Conservation (phyloP, 2,113 vertebrate species). For the Manacus vitellinus region DNA sequence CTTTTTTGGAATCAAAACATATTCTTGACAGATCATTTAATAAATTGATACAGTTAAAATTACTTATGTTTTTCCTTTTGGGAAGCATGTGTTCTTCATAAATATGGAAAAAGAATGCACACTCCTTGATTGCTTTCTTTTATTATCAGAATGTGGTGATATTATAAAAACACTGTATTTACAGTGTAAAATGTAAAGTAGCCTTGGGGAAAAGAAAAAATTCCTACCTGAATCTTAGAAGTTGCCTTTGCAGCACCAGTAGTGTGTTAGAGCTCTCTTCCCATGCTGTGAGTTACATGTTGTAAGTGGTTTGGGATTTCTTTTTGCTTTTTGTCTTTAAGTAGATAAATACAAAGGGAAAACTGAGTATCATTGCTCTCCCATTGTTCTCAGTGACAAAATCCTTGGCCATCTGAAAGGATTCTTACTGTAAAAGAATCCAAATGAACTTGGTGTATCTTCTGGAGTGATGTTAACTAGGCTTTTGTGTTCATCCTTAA, state of each 20-base stretch:
- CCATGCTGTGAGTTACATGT: not conserved
- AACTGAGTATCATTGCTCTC: not conserved
- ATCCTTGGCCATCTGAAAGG: not conserved
- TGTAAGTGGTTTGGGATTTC: not conserved
- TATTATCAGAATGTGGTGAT: not conserved
- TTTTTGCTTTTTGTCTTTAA: not conserved
- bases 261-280: not conserved
- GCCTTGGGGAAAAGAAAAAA: not conserved
- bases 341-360: not conserved
- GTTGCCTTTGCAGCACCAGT: not conserved
- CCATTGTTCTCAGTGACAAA: not conserved
- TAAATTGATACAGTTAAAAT: slow-evolving; percentile 5
- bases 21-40: slow-evolving; percentile 20
- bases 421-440: not conserved
- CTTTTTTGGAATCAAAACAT: not conserved
- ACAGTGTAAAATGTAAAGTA: not conserved
- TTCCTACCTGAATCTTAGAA: not conserved
- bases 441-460: not conserved
- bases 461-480: not conserved
- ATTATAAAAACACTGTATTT: not conserved
- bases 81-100: not conserved
- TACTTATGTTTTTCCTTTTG: not conserved
- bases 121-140: not conserved
- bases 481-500: not conserved
- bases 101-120: not conserved